Evolutionary conservation across 2,113 vertebrate species (phyloP), one percentile per base, ranked within the genome.

Genomic region (Copsychus sechellarum): DNA sequence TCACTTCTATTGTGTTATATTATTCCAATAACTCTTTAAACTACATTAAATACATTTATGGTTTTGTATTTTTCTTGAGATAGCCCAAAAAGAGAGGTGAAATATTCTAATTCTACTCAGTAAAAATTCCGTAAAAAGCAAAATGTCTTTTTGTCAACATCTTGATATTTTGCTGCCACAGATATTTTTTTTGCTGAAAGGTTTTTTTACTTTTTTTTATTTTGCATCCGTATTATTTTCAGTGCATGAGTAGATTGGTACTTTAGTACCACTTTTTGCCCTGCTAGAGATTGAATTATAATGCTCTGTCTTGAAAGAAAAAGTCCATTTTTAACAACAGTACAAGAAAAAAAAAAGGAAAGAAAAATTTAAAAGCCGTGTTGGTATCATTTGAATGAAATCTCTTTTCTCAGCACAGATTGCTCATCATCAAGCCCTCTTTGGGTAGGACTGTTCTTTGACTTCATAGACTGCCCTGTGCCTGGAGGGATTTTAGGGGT

Each of bases 1-100:
- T 95, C 1, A 60, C 25, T 65, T 91, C 76, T 86, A 88, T 84
- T 96, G 88, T 96, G 95, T 73, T 93, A 20, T 67, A 21, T 90
- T 73, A 43, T 62, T 90, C 82, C 82, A 85, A 73, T 47, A 70
- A 86, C 53, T 86, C 72, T 64, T 89, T 88, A 95, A 88, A 77
- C 86, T 76, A 47, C 45, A 42, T 38, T 54, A 76, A 38, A 50
- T n/a, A 36, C 3, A 42, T n/a, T 51, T 83, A 40, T 2, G 1
- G 4, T 38, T 85, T 69, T 51, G 29, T 17, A 8, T 42, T 78
- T 90, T 71, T 65, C 43, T 81, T 81, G 19, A 64, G 5, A 89
- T 22, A 67, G 38, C 7, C 3, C 47, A 23, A 60, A 79, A 74
- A 85, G 21, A 21, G n/a, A n/a, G 14, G 36, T 40, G 38, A 48